phyloP scores from a whole-genome alignment of 1,140 invertebrate species.

The Hesperophylax magnus region DNA sequence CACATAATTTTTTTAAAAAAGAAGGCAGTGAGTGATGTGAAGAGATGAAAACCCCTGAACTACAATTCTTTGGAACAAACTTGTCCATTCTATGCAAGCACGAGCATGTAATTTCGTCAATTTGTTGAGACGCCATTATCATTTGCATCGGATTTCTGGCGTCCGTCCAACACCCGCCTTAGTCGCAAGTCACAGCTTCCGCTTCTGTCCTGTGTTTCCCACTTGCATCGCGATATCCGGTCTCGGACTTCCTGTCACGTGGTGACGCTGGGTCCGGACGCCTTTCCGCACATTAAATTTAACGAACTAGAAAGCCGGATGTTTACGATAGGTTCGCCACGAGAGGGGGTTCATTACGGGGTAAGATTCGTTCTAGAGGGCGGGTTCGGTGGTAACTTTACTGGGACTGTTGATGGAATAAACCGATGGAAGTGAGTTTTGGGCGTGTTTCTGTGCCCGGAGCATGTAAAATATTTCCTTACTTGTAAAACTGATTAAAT shows the following conservation, averaged over 20 bases:
- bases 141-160: neutral
- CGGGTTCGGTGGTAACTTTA: neutral
- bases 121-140: no score
- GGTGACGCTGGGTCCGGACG: neutral
- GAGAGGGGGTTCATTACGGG: neutral
- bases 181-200: neutral
- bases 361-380: neutral
- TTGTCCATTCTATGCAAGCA: no score
- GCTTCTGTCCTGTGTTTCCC: neutral
- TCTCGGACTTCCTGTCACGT: neutral
- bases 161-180: neutral
- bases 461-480: neutral
- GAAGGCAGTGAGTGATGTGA: no score
- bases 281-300: slow-evolving; percentile 12
- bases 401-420: neutral
- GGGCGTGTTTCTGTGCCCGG: no score
- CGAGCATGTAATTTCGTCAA: no score
- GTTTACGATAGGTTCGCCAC: neutral
- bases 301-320: slow-evolving; percentile 31
- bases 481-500: no score
- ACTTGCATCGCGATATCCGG: neutral
- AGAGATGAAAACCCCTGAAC: no score
- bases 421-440: no score
- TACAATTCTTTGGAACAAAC: no score
- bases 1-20: no score